Conservation (phyloP, 2,797 vertebrate species). For the Enteromius fasciolatus region DNA sequence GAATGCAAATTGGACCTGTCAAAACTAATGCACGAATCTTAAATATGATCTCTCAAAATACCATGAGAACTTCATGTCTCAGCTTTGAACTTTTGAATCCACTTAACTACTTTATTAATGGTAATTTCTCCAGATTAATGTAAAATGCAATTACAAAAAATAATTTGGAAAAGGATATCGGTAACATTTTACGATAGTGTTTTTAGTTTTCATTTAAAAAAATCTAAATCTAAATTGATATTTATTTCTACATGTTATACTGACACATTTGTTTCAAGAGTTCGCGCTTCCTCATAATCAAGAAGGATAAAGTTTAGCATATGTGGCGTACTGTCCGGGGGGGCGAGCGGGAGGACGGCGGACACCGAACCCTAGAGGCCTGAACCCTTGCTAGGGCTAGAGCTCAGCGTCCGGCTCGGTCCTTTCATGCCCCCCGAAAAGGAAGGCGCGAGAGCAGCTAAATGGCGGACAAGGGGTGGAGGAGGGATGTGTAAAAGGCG, state of each 20-base stretch:
- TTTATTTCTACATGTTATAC: background rate
- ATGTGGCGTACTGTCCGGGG: no score
- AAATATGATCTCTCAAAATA: background rate
- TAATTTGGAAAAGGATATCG: background rate
- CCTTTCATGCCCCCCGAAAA: no score
- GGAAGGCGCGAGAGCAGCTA: no score
- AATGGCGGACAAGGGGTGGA: no score
- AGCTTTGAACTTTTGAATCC: background rate
- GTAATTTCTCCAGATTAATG: background rate
- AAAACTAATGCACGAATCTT: background rate
- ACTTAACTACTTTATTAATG: background rate
- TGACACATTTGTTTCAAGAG: background rate
- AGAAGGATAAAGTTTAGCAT: no score
- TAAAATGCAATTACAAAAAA: background rate
- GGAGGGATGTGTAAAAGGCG: no score
- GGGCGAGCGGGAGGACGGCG: no score
- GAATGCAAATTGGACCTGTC: slow-evolving; percentile 10
- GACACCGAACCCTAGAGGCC: no score
- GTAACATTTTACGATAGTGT: background rate
- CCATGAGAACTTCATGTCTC: background rate
- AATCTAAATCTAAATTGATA: background rate
- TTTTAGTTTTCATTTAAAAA: background rate
- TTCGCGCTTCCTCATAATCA: no score
- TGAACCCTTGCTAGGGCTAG: no score
- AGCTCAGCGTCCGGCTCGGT: no score